Percentiles rank a stretch among this genome's conserved stretches.
These are phyloP conservation scores for Aegithalos caudatus DNA, from an alignment of 2,113 vertebrate genomes.

Conservation along the genomic window DNA sequence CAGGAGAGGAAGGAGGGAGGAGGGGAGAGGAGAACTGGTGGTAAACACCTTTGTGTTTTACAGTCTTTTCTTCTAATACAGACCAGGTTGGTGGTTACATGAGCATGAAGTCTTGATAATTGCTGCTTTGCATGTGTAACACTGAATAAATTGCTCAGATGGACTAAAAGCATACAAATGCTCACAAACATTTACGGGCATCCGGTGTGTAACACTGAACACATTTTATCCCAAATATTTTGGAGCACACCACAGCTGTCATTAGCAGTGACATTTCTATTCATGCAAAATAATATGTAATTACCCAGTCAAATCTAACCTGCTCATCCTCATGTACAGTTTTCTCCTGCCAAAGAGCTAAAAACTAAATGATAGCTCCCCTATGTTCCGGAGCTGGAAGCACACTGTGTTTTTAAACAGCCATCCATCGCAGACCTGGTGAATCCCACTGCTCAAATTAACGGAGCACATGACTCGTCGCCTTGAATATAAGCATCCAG, in stretches of 20 bases:
- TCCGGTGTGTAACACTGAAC: background rate
- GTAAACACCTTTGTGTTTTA: background rate
- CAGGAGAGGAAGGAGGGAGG: background rate
- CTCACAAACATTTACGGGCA: background rate
- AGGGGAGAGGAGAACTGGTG: background rate
- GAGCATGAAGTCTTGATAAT: background rate
- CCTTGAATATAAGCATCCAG: background rate
- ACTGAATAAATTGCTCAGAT: background rate
- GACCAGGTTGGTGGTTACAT: background rate
- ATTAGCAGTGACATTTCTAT: background rate
- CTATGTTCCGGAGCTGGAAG: background rate
- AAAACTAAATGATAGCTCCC: background rate
- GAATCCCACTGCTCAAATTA: background rate
- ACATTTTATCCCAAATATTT: background rate
- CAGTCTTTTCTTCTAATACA: background rate
- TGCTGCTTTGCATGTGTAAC: background rate
- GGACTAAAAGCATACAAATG: background rate
- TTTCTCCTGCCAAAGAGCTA: slow-evolving; percentile 6
- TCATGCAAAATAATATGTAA: slow-evolving; percentile 16
- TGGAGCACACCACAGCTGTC: background rate
- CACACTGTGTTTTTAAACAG: background rate
- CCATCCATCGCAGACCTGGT: background rate
- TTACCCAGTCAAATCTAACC: slow-evolving; percentile 28
- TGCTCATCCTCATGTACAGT: background rate
- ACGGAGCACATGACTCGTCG: background rate